Conservation (phyloP, 92 coral and sea anemone species). For the Palythoa caribaeorum region DNA sequence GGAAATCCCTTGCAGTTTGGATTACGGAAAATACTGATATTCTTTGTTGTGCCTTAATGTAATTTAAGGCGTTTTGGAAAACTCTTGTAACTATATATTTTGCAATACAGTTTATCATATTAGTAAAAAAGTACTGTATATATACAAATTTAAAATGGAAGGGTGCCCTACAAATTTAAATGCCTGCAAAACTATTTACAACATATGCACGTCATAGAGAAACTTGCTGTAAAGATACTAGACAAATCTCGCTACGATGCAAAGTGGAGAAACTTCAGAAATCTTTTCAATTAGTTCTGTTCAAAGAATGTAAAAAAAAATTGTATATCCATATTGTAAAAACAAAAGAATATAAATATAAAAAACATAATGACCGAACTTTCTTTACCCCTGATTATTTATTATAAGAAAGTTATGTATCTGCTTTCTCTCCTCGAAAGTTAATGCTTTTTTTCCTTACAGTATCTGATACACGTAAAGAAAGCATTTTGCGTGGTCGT, state of each 20-base stretch:
- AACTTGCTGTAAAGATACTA: slow-evolving; percentile 22
- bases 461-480: slow-evolving; percentile 24
- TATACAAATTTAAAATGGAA: slow-evolving; percentile 34
- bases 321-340: no score
- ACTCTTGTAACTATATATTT: neutral
- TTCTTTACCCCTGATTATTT: neutral
- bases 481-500: slow-evolving; percentile 23
- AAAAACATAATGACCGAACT: no score
- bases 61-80: slow-evolving; percentile 18
- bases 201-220: slow-evolving; percentile 19
- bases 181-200: slow-evolving; percentile 28
- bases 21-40: slow-evolving; percentile 34
- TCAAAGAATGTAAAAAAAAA: no score
- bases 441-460: neutral
- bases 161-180: slow-evolving; percentile 29
- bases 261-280: no score
- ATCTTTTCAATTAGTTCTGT: no score
- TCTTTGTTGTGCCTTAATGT: slow-evolving; percentile 22
- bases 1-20: slow-evolving; percentile 39
- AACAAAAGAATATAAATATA: no score
- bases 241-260: no score
- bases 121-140: slow-evolving; percentile 28
- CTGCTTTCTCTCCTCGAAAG: neutral
- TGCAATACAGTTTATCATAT: slow-evolving; percentile 27
- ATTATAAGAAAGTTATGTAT: neutral